A percentile compares a stretch with the other conserved stretches of the same genome.
These are phyloP conservation scores for Lucifuga dentata DNA, from an alignment of 2,113 vertebrate genomes.

Conservation along the genomic window DNA sequence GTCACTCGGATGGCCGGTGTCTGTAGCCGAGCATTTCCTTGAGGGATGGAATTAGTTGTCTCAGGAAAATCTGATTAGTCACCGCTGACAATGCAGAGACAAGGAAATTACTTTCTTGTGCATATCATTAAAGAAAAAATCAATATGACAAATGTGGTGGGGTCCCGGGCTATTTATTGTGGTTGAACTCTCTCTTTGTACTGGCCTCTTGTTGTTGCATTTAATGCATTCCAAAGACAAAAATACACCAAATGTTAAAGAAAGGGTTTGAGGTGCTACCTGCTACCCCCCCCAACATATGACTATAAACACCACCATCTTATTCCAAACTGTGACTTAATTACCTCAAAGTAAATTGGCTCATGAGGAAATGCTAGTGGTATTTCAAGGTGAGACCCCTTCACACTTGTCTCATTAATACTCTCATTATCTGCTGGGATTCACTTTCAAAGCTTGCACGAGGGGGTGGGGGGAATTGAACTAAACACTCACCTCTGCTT, in stretches of 20 bases:
- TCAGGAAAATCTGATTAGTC: conserved; percentile 87
- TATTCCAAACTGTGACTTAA: conserved; percentile 64
- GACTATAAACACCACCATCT: conserved; percentile 37
- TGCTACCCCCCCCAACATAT: background rate
- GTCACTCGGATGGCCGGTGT: conserved; percentile 78
- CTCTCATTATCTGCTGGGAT: conserved; percentile 68
- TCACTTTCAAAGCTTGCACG: conserved; percentile 56
- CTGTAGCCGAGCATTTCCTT: conserved; percentile 83
- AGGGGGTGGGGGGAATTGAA: conserved; percentile 13
- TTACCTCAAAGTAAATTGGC: conserved; percentile 72
- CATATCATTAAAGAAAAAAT: conserved; percentile 90
- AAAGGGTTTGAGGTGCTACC: conserved; percentile 18
- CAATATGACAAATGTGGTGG: conserved; percentile 86
- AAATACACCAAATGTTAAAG: conserved; percentile 37
- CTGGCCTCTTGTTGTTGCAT: conserved; percentile 64
- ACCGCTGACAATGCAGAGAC: conserved; percentile 84
- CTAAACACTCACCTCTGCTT: conserved; percentile 23
- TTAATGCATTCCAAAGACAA: conserved; percentile 72
- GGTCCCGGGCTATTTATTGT: conserved; percentile 83
- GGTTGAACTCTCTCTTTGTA: conserved; percentile 74
- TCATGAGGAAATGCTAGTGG: conserved; percentile 53
- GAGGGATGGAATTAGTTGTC: conserved; percentile 83
- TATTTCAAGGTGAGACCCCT: conserved; percentile 70
- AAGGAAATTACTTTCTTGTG: conserved; percentile 91
- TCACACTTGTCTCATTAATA: conserved; percentile 62